Evolutionary conservation across 2,888 invertebrate species (phyloP), one percentile per base, ranked within the genome.

Genomic region (Lamellibrachia satsuma): DNA sequence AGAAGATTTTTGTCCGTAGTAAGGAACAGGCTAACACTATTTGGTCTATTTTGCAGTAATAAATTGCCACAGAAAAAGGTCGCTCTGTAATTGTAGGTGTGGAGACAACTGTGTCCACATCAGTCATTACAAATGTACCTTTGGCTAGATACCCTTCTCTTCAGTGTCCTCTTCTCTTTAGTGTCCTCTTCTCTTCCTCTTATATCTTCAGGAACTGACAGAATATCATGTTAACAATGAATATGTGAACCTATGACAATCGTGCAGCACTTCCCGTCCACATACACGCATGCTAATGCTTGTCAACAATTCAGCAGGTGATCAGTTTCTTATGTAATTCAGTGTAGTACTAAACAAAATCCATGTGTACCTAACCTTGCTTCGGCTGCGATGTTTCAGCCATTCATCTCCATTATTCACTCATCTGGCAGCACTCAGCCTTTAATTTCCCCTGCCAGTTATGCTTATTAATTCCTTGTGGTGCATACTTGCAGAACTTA

Each of bases 361-460:
- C 2, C 75, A 22, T 75, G 75, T 75, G 6, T 75, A 75, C 11
- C 15, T 75, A n/a, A 2, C n/a, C 22, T 22, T 22, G 75, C 75
- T 22, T 75, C n/a, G n/a, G 22, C 75, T 6, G 75, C 7, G 75
- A 3, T n/a, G 22, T 22, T n/a, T 75, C 75, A 75, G 2, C 75
- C 75, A 6, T 75, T n/a, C 22, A n/a, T 75, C 57, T 57, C 75
- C 75, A 75, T 75, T 22, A 75, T 22, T n/a, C 75, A 75, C 75
- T 15, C 75, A 60, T 75, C 75, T 75, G 75, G 22, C 75, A 4
- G 15, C n/a, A n/a, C 75, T 22, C 15, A 11, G 75, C 75, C 75
- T 75, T 75, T 75, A 75, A 75, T 75, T 75, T 75, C 75, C 75
- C 75, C 15, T 75, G 75, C 75, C 75, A 75, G 75, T 75, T 75